Base-by-base conservation (phyloP, 2,797 vertebrate species). In the Apogon talboti region DNA sequence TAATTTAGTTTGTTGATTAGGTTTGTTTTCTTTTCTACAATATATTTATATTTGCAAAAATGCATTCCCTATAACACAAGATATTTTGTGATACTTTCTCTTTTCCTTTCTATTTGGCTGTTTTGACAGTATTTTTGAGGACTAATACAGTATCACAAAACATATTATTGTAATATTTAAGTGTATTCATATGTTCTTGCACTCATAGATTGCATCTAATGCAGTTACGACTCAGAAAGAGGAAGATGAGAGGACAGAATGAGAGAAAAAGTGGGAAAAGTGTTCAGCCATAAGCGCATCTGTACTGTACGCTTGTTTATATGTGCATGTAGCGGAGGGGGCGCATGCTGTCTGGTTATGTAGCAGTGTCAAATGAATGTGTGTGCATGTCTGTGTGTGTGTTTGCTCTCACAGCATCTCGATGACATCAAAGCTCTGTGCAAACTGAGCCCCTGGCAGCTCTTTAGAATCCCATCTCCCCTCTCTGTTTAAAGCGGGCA, bases 401-500 rank as follows among this genome's bases (percentile, higher is more conserved):
- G 81, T 91, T 89, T 91, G 87, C 84, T 83, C 82, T 90, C 86
- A 80, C 81, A 83, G 91, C 88, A 91, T 89, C 89, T 92, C 88
- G 84, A 85, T 89, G 91, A 93, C 93, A 92, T 94, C 93, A 94
- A 94, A 94, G 91, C 59, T 6, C 72, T 90, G 85, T 89, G 88
- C 91, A 92, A 92, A 93, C 88, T 90, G 89, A 92, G 91, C 92
- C 92, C 88, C 84, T 90, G 92, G 91, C 92, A 91, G 90, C 90
- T 91, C 88, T 92, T 93, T 87, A 83, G 84, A 91, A 86, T 88
- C 85, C 89, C 89, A 88, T 91, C 89, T 87, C 81, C 91, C 82
- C 79, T 86, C 80, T 88, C 85, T 87, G 88, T 91, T 85, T 90
- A 88, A 91, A 90, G 87, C 83, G 54, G 74, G 79, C 80, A 83